Percentiles rank a stretch among this genome's conserved stretches.
phyloP scores from a whole-genome alignment of 2,113 vertebrate species.

The Engystomops pustulosus region DNA sequence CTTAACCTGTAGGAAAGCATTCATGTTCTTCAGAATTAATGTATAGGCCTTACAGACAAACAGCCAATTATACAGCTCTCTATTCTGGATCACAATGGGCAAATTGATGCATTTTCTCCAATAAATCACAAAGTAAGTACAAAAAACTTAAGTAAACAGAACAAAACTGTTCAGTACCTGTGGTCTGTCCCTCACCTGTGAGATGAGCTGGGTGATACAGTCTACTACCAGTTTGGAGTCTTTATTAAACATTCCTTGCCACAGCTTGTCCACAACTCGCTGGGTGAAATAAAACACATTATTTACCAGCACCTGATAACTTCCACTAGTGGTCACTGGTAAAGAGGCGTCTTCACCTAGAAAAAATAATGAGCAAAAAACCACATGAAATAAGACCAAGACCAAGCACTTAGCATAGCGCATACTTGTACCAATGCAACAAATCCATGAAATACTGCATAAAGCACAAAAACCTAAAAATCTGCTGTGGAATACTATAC shows the following conservation, averaged over 20 bases:
- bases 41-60: too few relatives aligned
- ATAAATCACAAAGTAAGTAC: too few relatives aligned
- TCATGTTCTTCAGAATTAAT: too few relatives aligned
- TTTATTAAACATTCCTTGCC: conserved; percentile 99
- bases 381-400: not conserved
- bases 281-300: conserved; percentile 99
- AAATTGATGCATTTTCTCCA: too few relatives aligned
- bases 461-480: too few relatives aligned
- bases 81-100: too few relatives aligned
- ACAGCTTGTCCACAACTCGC: conserved; percentile 97
- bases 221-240: conserved; percentile 98
- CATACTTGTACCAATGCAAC: too few relatives aligned
- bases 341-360: conserved; percentile 95
- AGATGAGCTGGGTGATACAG: conserved; percentile 96
- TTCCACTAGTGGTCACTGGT: conserved; percentile 92
- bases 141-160: not conserved
- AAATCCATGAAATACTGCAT: too few relatives aligned
- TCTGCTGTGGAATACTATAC: too few relatives aligned
- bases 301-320: conserved; percentile 95
- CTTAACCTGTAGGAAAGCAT: too few relatives aligned
- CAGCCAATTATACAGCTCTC: too few relatives aligned
- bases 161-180: not conserved
- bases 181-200: conserved; percentile 82
- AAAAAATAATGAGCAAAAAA: conserved; percentile 36
- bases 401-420: not conserved